These are phyloP conservation scores for Nicator chloris DNA, from an alignment of 2,113 vertebrate genomes.

Conservation along the genomic window DNA sequence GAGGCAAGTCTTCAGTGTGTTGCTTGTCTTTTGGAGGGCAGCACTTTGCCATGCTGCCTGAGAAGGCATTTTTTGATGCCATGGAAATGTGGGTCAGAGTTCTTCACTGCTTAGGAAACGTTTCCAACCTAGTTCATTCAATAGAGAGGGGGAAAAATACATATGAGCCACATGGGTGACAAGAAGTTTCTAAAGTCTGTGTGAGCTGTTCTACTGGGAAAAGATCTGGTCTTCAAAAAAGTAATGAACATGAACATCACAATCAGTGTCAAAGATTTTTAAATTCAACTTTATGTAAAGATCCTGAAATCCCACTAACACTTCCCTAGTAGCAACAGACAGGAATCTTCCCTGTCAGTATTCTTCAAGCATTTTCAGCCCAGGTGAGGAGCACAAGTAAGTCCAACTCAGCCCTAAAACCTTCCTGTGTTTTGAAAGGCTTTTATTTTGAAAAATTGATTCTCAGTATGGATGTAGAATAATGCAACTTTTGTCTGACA, in stretches of 20 bases:
- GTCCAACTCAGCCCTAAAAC: not conserved
- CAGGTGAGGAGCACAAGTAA: not conserved
- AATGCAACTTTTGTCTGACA: not conserved
- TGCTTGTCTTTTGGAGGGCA: not conserved
- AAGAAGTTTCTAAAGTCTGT: not conserved
- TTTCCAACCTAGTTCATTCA: not conserved
- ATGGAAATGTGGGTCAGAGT: not conserved
- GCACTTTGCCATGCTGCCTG: not conserved
- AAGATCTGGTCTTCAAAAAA: not conserved
- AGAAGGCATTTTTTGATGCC: not conserved
- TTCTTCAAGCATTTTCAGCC: not conserved
- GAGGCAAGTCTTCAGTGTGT: not conserved
- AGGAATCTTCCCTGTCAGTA: not conserved
- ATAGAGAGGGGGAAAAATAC: not conserved
- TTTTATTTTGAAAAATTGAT: not conserved
- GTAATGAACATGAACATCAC: not conserved
- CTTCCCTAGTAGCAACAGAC: not conserved
- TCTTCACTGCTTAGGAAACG: not conserved
- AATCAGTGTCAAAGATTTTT: not conserved
- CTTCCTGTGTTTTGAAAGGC: not conserved
- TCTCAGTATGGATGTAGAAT: not conserved
- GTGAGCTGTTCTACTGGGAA: not conserved
- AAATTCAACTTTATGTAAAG: not conserved
- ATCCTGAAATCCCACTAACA: not conserved
- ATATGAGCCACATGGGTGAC: not conserved